Percentiles rank a stretch among this genome's conserved stretches.
Evolutionary conservation across 2,113 vertebrate species (phyloP).

Genomic region (Tachysurus vachellii): DNA sequence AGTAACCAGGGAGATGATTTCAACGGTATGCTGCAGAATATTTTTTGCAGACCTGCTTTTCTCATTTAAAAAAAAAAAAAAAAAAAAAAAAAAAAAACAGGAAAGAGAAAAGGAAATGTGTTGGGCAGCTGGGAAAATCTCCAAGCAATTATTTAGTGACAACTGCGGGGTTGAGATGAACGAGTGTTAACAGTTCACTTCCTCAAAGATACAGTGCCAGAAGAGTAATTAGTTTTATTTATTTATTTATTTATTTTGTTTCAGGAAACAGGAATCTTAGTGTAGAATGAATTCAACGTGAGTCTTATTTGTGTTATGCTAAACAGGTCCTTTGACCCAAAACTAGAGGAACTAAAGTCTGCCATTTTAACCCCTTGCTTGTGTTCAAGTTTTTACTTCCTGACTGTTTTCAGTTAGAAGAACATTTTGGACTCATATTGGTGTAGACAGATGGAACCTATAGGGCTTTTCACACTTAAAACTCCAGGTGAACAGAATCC

Average conservation of each 20-base stretch:
- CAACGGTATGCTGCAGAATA: not conserved
- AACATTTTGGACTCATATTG: not conserved
- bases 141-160: constrained; percentile 60
- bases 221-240: constrained; percentile 46
- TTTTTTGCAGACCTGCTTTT: constrained; percentile 11
- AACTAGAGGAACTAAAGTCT: not conserved
- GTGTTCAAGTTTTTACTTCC: not conserved
- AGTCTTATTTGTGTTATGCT: constrained; percentile 2
- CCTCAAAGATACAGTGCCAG: constrained; percentile 32
- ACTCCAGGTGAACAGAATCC: too few species aligned
- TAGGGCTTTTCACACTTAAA: too few species aligned
- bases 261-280: constrained; percentile 13
- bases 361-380: not conserved
- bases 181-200: constrained; percentile 45
- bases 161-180: constrained; percentile 50
- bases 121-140: constrained; percentile 47
- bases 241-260: not conserved
- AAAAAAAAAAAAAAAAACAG: not conserved
- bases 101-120: constrained; percentile 33
- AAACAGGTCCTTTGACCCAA: constrained; percentile 13
- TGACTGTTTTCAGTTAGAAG: not conserved
- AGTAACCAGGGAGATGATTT: constrained; percentile 46
- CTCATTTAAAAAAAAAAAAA: constrained; percentile 5
- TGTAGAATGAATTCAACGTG: constrained; percentile 27
- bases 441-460: not conserved